A percentile compares a stretch with the other conserved stretches of the same genome.
These are phyloP conservation scores for Bemisia tabaci DNA, from an alignment of 1,140 invertebrate species.

Conservation along the genomic window DNA sequence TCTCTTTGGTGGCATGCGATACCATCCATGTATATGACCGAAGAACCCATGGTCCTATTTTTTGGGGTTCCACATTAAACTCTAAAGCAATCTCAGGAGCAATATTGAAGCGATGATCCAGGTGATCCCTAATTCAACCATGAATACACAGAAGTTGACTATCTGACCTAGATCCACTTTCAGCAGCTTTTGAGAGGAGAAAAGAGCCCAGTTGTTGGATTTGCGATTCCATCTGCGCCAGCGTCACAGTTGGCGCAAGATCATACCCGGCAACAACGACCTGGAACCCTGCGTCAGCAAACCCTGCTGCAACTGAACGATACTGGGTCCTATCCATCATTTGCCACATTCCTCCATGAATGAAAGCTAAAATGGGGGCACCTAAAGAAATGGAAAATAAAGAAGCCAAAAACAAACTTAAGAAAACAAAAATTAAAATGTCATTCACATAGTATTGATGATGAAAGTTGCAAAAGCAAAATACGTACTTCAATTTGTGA, in stretches of 20 bases:
- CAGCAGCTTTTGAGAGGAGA: background rate
- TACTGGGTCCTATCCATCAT: conserved; percentile 36
- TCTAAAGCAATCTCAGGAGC: too few species aligned
- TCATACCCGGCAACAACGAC: conserved; percentile 59
- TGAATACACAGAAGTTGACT: too few species aligned
- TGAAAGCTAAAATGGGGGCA: conserved; percentile 55
- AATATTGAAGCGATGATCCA: too few species aligned
- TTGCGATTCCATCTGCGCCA: conserved; percentile 7
- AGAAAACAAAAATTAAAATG: background rate
- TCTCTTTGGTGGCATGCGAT: too few species aligned
- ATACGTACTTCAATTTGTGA: too few species aligned
- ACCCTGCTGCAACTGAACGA: background rate
- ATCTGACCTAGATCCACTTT: background rate
- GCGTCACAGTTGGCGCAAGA: conserved; percentile 48
- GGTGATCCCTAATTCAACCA: too few species aligned
- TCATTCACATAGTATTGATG: too few species aligned
- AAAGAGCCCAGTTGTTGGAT: background rate
- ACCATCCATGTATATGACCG: too few species aligned
- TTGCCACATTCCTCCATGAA: conserved; percentile 78
- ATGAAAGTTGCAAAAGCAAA: too few species aligned
- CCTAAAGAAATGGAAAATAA: conserved; percentile 33
- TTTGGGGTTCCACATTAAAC: too few species aligned
- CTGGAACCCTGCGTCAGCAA: conserved; percentile 42
- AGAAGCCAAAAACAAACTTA: background rate
- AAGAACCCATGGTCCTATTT: too few species aligned